Evolutionary conservation across 2,113 vertebrate genomes (phyloP).

Genomic region (Colaptes auratus): DNA sequence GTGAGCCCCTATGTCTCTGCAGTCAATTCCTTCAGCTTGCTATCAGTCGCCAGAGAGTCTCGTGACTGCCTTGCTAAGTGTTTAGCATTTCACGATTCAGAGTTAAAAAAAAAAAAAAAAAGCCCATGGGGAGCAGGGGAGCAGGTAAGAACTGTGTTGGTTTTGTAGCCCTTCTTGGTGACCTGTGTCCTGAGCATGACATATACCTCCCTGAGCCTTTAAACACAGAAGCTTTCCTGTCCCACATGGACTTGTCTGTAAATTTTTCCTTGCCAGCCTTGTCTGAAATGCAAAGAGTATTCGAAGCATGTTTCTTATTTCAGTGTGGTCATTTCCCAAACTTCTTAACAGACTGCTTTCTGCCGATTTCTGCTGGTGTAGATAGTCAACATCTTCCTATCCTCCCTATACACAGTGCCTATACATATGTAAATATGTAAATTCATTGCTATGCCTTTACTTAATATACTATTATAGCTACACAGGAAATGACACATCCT

Average conservation of each 20-base stretch:
- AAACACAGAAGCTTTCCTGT: constrained; percentile 5
- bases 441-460: constrained; percentile 22
- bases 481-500: constrained; percentile 60
- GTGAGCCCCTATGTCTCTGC: constrained; percentile 15
- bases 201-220: background rate
- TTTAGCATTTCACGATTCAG: background rate
- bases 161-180: constrained; percentile 21
- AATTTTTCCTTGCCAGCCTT: constrained; percentile 11
- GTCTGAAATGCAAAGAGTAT: constrained; percentile 9
- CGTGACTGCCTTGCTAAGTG: background rate
- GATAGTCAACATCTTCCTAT: background rate
- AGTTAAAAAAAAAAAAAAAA: constrained; percentile 41
- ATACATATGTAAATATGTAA: background rate
- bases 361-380: background rate
- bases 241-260: background rate
- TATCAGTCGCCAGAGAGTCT: background rate
- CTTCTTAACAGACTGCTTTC: background rate
- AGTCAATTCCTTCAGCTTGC: constrained; percentile 21
- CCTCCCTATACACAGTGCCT: background rate
- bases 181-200: constrained; percentile 8
- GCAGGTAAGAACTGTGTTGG: constrained; percentile 9
- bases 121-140: constrained; percentile 10
- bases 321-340: constrained; percentile 7
- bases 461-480: constrained; percentile 12
- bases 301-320: constrained; percentile 19